phyloP scores from a whole-genome alignment of 2,797 vertebrate species.

The Notamacropus eugenii region DNA sequence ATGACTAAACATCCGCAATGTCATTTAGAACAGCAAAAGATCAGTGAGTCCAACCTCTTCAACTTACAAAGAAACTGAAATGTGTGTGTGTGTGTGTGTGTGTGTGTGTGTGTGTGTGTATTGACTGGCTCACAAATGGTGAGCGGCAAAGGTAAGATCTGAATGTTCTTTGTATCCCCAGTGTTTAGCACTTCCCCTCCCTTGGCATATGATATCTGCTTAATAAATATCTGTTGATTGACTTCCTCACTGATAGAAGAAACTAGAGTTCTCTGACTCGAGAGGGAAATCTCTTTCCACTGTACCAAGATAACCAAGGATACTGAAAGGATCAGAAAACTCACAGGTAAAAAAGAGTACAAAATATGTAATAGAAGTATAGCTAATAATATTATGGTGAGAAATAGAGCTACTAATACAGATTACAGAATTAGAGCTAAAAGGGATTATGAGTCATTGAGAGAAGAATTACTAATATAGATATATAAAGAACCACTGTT shows the following conservation, averaged over 20 bases:
- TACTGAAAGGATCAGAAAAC: not conserved
- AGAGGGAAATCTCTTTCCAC: not conserved
- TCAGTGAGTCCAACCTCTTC: not conserved
- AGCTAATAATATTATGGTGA: not conserved
- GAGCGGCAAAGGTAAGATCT: not conserved
- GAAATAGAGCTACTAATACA: not conserved
- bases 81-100: too few species aligned
- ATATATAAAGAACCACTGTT: not conserved
- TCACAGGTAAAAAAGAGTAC: not conserved
- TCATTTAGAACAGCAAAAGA: not conserved
- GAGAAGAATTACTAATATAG: not conserved
- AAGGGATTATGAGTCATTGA: not conserved
- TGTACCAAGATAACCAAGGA: not conserved
- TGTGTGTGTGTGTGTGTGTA: too few species aligned
- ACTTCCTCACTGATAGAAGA: not conserved
- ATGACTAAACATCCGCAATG: not conserved
- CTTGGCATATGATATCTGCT: not conserved
- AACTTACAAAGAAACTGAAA: not conserved
- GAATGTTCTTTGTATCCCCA: not conserved
- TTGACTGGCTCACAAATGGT: not conserved
- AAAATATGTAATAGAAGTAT: not conserved
- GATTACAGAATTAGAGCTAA: not conserved
- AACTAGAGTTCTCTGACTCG: not conserved
- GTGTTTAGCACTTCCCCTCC: not conserved
- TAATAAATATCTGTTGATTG: not conserved